phyloP scores from a whole-genome alignment of 1,140 invertebrate species.

The Laodelphax striatellus region DNA sequence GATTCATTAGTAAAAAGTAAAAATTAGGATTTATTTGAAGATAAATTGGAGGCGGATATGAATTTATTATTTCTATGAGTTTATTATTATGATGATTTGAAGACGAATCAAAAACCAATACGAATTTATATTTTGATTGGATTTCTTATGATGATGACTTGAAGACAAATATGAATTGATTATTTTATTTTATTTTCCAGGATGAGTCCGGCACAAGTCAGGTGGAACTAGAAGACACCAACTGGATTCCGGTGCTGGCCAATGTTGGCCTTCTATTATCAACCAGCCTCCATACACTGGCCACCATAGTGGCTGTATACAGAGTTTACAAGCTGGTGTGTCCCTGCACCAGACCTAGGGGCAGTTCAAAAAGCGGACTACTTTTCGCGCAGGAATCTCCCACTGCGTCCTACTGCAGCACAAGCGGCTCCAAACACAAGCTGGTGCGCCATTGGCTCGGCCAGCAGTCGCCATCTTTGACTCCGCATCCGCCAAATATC shows the following conservation, averaged over 20 bases:
- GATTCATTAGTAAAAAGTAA: too few relatives aligned
- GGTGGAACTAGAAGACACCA: constrained; percentile 16
- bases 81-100: too few relatives aligned
- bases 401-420: constrained; percentile 6
- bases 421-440: constrained; percentile 18
- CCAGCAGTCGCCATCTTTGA: constrained; percentile 10
- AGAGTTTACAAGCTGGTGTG: constrained; percentile 40
- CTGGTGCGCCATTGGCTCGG: constrained; percentile 21
- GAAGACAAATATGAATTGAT: too few relatives aligned
- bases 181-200: background rate
- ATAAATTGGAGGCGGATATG: too few relatives aligned
- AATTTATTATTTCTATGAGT: too few relatives aligned
- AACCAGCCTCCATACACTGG: constrained; percentile 37
- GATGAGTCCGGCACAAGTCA: constrained; percentile 6
- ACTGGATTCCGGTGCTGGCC: constrained; percentile 39
- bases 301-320: constrained; percentile 37
- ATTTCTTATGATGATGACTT: too few relatives aligned
- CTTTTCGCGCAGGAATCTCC: background rate
- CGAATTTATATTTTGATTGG: too few relatives aligned
- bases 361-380: background rate
- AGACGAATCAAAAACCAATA: too few relatives aligned
- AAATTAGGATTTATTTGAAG: too few relatives aligned
- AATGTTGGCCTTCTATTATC: constrained; percentile 43
- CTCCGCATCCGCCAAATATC: background rate
- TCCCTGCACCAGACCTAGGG: constrained; percentile 35